Base-by-base conservation (phyloP, 2,113 vertebrate genomes). In the Montifringilla adamsi region DNA sequence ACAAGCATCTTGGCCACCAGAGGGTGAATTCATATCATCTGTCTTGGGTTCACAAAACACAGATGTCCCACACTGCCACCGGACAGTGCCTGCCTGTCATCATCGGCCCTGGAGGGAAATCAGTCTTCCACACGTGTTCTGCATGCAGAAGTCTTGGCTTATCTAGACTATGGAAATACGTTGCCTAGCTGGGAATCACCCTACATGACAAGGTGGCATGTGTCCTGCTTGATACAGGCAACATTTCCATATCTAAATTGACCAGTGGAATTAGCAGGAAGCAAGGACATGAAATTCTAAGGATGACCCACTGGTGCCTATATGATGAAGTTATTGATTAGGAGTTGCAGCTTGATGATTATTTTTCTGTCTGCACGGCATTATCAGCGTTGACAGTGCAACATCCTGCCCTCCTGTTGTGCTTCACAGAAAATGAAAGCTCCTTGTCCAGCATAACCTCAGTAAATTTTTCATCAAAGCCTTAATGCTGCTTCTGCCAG, bases 401-500 rank as follows among this genome's bases (percentile, higher is more conserved):
- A 39, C 62, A 60, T 39, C 68, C 78, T 7, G 26, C n/a, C n/a
- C 24, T 86, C 49, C 53, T 59, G 12, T 19, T 86, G 63, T 3
- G 13, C 50, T 70, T 50, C 47, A 11, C 55, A 52, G 55, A 62
- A 93, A 83, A 73, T 30, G 52, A 78, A 72, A 72, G 58, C 73
- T 79, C 59, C 68, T 74, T 84, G 88, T 86, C 86, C 88, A 50
- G 46, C 44, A 79, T 58, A 79, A 80, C 68, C 90, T 76, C 41
- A 35, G 50, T 73, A 39, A 46, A 81, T 62, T 90, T 92, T 90
- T 93, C 76, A 86, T 92, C 79, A 50, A 58, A 94, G 58, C 82
- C 64, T 67, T 84, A 70, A 44, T 86, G 62, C 67, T 2, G 11
- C 64, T 81, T 64, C 63, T 84, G 50, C n/a, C 55, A 67, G 82